Percentiles rank a stretch among this genome's conserved stretches.
Evolutionary conservation across 2,888 invertebrate genomes (phyloP).

Genomic region (Nezara viridula): DNA sequence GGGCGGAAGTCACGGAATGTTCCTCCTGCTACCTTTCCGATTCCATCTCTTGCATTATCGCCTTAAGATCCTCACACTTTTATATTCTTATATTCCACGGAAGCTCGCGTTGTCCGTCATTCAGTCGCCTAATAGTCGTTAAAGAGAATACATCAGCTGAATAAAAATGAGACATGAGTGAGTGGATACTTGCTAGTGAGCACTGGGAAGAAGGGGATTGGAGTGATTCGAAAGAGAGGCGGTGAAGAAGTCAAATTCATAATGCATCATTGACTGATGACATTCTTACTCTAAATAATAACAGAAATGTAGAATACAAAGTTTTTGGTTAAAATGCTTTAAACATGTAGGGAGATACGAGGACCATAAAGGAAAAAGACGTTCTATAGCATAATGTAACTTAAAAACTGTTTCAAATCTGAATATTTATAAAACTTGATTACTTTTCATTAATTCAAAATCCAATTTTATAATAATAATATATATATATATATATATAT

Average conservation of each 20-base stretch:
- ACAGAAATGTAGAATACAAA: too few relatives aligned
- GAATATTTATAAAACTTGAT: too few relatives aligned
- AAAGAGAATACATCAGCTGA: not conserved
- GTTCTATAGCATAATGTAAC: too few relatives aligned
- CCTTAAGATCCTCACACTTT: slow-evolving; percentile 8
- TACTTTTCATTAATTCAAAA: too few relatives aligned
- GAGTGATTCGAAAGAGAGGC: not conserved
- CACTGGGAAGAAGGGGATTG: not conserved
- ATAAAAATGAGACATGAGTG: not conserved
- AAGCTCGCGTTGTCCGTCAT: slow-evolving; percentile 14
- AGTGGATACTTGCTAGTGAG: not conserved
- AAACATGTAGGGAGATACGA: too few relatives aligned
- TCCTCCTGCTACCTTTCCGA: slow-evolving; percentile 22
- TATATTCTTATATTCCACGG: slow-evolving; percentile 39
- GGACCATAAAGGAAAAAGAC: too few relatives aligned
- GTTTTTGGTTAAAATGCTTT: too few relatives aligned
- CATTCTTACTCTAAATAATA: too few relatives aligned
- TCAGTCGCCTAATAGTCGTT: slow-evolving; percentile 46
- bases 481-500: too few relatives aligned
- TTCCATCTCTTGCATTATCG: slow-evolving; percentile 37
- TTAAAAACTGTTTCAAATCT: too few relatives aligned
- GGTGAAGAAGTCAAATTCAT: not conserved
- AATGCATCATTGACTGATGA: too few relatives aligned
- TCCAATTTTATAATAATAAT: too few relatives aligned
- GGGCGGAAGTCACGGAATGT: slow-evolving; percentile 51